Evolutionary conservation across 30 jellyfish, hydroid and myxozoan genomes (phyloP), one percentile per base, ranked within the genome.

Genomic region (Turritopsis rubra): DNA sequence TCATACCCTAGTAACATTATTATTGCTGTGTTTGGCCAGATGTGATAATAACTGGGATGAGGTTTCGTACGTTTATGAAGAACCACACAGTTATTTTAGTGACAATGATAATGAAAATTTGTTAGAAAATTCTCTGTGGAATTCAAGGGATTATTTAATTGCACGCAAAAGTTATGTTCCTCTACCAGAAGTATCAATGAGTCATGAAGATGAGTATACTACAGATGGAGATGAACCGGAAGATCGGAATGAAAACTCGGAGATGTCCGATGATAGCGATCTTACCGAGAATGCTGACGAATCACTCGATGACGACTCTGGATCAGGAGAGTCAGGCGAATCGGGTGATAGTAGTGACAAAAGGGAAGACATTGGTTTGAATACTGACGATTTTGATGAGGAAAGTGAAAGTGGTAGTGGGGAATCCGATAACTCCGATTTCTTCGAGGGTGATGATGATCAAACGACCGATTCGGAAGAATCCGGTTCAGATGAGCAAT

Each of bases 271-370:
- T 68, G 79, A 83, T 22, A 83, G 79, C 22, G 92, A 81, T 71
- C 94, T 81, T 25, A 86, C 83, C 21, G 93, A 88, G 16, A 89
- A 81, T 66, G 91, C 83, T 29, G 77, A 80, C 81, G 80, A 66
- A 17, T 85, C 82, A 73, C 90, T 85, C 17, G 93, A 76, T 1
- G 31, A 18, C 22, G 85, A 25, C 1, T 77, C 73, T 7, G 74
- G 71, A 3, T 53, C 29, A 29, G 66, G 73, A 52, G 81, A 52
- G 52, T 77, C 85, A 1, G 85, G 85, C 19, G 24, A 53, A 13
- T 18, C 20, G 29, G 85, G 28, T 28, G 85, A 29, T 22, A n/a
- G 28, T 9, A 68, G 77, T 19, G 28, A n/a, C 30, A 68, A 19
- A 68, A 77, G 71, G 19, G 85, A 77, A 18, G 71, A 77, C 71